Evolutionary conservation across 2,888 invertebrate genomes (phyloP).

Genomic region (Spatulosminthurus flaviceps): DNA sequence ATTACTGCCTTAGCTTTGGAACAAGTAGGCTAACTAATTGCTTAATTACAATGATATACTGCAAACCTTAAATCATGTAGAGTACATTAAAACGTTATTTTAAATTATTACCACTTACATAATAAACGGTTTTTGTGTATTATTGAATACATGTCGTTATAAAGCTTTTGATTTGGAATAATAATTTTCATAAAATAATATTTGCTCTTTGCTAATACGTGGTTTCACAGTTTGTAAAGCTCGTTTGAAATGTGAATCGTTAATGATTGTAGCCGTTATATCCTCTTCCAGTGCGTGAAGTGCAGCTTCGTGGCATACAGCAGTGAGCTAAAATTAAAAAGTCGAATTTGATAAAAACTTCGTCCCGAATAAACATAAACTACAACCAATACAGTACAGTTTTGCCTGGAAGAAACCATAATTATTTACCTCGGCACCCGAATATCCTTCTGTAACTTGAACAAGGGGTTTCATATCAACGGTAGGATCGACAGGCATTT

Average conservation of each 20-base stretch:
- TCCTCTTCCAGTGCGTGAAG: slow-evolving; percentile 82
- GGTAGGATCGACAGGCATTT: slow-evolving; percentile 74
- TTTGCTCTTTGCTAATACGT: slow-evolving; percentile 76
- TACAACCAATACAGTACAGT: no score
- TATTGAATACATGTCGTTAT: not conserved
- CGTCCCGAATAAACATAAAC: not conserved
- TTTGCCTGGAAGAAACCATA: not conserved
- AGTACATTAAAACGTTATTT: no score
- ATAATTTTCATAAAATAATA: slow-evolving; percentile 79
- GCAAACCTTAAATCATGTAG: no score
- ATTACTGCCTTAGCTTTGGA: no score
- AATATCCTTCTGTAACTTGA: slow-evolving; percentile 79
- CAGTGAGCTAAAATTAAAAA: slow-evolving; percentile 68
- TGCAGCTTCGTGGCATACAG: slow-evolving; percentile 92
- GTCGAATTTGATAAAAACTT: not conserved
- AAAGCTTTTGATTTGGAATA: not conserved
- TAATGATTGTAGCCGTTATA: slow-evolving; percentile 73
- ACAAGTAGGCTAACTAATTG: no score
- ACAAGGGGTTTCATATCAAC: slow-evolving; percentile 77
- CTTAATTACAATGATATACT: no score
- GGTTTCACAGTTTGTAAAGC: slow-evolving; percentile 79
- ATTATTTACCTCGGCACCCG: slow-evolving; percentile 85
- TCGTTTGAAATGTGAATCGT: slow-evolving; percentile 76
- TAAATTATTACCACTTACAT: no score
- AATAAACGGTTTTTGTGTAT: no score